Evolutionary conservation across 64 coral and sea anemone species (phyloP).

Genomic region (Porites australiensis): DNA sequence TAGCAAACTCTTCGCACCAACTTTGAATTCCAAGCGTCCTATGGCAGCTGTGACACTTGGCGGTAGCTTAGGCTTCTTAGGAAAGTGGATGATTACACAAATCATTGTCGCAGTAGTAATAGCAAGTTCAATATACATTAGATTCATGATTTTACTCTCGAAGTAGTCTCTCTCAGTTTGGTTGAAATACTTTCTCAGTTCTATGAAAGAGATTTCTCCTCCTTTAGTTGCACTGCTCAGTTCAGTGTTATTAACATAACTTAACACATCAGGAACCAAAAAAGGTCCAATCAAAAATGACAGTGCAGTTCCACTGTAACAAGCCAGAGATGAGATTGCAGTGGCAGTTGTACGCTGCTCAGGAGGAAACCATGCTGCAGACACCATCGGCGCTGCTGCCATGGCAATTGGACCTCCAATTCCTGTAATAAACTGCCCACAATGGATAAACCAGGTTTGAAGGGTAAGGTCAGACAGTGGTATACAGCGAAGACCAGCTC

Average conservation of each 20-base stretch:
- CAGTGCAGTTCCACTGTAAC: conserved; percentile 88
- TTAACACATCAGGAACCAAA: conserved; percentile 68
- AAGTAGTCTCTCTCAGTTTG: conserved; percentile 17
- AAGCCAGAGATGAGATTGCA: conserved; percentile 86
- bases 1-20: conserved; percentile 80
- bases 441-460: conserved; percentile 67
- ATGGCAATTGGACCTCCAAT: conserved; percentile 94
- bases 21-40: conserved; percentile 89
- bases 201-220: conserved; percentile 27
- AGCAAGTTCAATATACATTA: conserved; percentile 78
- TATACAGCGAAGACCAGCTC: conserved; percentile 83
- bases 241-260: neutral
- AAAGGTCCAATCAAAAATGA: conserved; percentile 87
- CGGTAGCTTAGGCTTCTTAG: conserved; percentile 82
- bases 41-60: conserved; percentile 95
- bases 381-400: conserved; percentile 90
- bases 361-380: conserved; percentile 93
- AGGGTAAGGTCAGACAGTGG: conserved; percentile 46
- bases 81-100: conserved; percentile 87
- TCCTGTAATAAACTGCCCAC: conserved; percentile 90
- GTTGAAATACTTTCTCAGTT: conserved; percentile 63
- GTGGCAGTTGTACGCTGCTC: conserved; percentile 91
- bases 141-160: conserved; percentile 68
- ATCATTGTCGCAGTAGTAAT: conserved; percentile 67
- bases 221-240: neutral